Evolutionary conservation across 2,888 invertebrate genomes (phyloP).

Genomic region (Thymelicus lineola): DNA sequence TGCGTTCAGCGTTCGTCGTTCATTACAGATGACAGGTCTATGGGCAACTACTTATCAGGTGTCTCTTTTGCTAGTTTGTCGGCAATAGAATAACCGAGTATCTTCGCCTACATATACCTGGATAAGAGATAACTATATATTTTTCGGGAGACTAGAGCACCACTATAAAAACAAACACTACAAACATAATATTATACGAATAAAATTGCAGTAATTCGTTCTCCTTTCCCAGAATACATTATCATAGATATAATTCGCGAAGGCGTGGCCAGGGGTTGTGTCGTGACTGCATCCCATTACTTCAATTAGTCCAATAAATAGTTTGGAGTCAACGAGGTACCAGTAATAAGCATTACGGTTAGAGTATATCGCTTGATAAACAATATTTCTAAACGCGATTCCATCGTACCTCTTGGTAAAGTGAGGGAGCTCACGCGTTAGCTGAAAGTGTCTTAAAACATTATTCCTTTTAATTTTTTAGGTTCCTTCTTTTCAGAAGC

Average conservation of each 20-base stretch:
- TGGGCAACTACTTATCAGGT: no score
- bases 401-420: conserved; percentile 54
- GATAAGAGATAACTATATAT: no score
- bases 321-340: conserved; percentile 60
- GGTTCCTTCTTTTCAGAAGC: no score
- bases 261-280: conserved; percentile 48
- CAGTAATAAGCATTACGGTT: conserved; percentile 72
- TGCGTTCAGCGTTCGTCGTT: no score
- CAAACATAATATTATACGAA: not conserved
- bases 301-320: conserved; percentile 82
- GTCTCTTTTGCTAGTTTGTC: no score
- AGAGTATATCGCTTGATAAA: conserved; percentile 78
- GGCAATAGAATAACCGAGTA: no score
- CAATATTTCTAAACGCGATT: conserved; percentile 78
- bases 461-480: not conserved
- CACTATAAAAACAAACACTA: not conserved
- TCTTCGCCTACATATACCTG: no score
- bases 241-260: conserved; percentile 54
- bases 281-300: conserved; percentile 76
- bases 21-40: no score
- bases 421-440: conserved; percentile 58
- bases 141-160: no score
- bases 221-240: conserved; percentile 15
- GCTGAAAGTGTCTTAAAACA: not conserved
- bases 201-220: conserved; percentile 11